These are phyloP conservation scores for Neosilurus mollespiculum DNA, from an alignment of 2,797 vertebrate genomes.

Conservation along the genomic window DNA sequence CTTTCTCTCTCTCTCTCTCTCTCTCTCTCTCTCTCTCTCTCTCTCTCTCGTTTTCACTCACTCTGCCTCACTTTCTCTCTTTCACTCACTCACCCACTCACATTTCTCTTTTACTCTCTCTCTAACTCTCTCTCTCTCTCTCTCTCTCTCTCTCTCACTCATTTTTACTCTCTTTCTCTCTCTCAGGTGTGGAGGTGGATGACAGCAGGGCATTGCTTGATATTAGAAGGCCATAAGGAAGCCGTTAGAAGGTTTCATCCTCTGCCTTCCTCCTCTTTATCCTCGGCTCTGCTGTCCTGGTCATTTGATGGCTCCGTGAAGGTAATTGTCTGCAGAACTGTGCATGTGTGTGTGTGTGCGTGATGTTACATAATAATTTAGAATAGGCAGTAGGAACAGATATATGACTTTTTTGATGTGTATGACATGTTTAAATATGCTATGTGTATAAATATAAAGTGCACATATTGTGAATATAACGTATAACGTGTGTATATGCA, in stretches of 20 bases:
- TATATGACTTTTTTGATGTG: too few relatives aligned
- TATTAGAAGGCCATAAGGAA: constrained; percentile 85
- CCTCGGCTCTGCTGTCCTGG: constrained; percentile 80
- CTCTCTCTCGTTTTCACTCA: constrained; percentile 30
- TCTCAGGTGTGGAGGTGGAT: constrained; percentile 89
- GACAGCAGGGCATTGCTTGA: constrained; percentile 68
- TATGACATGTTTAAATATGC: too few relatives aligned
- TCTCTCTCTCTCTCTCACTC: constrained; percentile 44
- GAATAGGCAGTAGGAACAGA: not conserved
- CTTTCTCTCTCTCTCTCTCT: not conserved
- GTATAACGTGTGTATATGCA: constrained; percentile 49
- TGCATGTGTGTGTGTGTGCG: too few relatives aligned
- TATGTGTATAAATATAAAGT: too few relatives aligned
- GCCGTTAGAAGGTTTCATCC: constrained; percentile 84
- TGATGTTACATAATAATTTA: not conserved
- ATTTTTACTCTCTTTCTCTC: not conserved
- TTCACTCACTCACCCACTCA: not conserved
- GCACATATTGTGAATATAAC: too few relatives aligned
- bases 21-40: not conserved
- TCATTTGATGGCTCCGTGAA: constrained; percentile 92
- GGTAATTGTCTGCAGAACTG: constrained; percentile 68
- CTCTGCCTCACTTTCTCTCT: not conserved
- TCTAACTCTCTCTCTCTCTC: not conserved
- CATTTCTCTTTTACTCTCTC: too few relatives aligned
- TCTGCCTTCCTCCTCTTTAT: constrained; percentile 66